These are phyloP conservation scores for Aegotheles bennettii DNA, from an alignment of 2,113 vertebrate genomes.

Conservation along the genomic window DNA sequence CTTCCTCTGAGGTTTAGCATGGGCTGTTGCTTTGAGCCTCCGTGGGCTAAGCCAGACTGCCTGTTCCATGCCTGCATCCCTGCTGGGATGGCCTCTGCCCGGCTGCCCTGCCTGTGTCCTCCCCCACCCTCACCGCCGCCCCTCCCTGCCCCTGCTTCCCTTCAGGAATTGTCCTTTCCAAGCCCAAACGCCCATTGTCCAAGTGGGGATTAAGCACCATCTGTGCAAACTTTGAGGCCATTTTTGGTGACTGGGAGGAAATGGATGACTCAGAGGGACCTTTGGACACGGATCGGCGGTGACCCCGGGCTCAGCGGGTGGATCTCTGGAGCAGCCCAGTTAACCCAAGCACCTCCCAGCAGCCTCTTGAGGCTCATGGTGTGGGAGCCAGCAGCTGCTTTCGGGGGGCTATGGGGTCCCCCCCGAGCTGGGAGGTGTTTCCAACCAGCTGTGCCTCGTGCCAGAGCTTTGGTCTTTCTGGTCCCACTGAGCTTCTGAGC, in stretches of 20 bases:
- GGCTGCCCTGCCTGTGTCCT: neutral
- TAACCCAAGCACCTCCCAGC: neutral
- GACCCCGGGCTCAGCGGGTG: neutral
- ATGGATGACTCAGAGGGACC: conserved; percentile 30
- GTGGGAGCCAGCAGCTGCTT: neutral
- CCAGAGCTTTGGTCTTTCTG: neutral
- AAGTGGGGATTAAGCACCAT: conserved; percentile 47
- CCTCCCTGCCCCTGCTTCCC: neutral
- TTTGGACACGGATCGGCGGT: conserved; percentile 3
- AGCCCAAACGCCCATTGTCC: conserved; percentile 16
- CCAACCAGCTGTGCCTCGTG: neutral
- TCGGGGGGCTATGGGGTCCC: neutral
- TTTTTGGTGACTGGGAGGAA: conserved; percentile 21
- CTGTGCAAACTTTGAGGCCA: conserved; percentile 59
- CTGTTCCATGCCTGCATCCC: neutral
- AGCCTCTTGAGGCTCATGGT: neutral
- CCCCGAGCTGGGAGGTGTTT: neutral
- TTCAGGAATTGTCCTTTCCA: neutral
- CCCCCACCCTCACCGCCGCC: neutral
- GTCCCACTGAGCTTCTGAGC: neutral
- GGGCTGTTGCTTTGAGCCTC: neutral
- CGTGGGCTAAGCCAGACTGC: neutral
- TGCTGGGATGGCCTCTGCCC: neutral
- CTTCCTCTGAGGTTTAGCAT: neutral
- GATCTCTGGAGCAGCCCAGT: neutral